Conservation (phyloP, 1,140 invertebrate genomes). For the Listronotus oregonensis region DNA sequence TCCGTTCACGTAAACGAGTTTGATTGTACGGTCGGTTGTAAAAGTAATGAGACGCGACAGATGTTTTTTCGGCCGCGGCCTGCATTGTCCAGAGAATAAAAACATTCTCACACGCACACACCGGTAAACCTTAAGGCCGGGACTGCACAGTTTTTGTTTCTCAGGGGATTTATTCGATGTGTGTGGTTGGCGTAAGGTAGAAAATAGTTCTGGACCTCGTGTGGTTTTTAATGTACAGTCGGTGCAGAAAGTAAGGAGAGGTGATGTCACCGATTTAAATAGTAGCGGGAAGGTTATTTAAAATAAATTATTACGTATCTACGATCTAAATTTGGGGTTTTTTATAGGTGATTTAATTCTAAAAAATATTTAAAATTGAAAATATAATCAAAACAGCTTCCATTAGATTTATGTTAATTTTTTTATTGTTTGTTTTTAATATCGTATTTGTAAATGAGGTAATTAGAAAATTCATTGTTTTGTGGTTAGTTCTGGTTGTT, state of each 20-base stretch:
- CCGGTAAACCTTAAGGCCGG: no score
- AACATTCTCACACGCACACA: no score
- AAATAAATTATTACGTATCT: slow-evolving; percentile 5
- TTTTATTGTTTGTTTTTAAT: no score
- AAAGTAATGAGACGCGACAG: slow-evolving; percentile 5
- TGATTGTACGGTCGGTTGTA: background rate
- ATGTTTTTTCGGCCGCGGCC: no score
- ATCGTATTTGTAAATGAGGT: no score
- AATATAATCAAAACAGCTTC: no score
- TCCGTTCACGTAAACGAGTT: background rate
- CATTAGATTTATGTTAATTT: no score
- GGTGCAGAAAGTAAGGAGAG: background rate
- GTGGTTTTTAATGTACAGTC: background rate
- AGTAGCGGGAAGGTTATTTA: background rate
- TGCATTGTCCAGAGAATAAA: no score
- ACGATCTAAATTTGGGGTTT: background rate
- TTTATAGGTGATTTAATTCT: slow-evolving; percentile 4
- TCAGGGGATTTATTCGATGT: no score
- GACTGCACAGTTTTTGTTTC: no score
- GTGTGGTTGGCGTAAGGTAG: background rate
- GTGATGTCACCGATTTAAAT: background rate
- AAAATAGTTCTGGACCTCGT: background rate
- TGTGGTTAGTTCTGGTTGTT: no score
- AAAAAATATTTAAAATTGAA: background rate
- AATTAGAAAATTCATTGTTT: no score